Conservation (phyloP, 2,113 vertebrate genomes). For the Oxygymnocypris stewartii region DNA sequence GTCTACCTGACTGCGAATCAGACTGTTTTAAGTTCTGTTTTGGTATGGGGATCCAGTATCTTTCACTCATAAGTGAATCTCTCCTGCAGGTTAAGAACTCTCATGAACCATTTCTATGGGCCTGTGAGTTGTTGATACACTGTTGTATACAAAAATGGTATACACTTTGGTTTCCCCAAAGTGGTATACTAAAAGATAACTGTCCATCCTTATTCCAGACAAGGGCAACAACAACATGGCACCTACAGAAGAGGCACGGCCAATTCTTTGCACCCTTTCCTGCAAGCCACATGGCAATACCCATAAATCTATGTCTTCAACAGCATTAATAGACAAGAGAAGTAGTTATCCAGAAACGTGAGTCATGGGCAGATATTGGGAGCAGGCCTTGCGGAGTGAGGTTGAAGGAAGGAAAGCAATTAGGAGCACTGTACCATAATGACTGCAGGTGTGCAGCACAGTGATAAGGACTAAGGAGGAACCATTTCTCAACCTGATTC, state of each 20-base stretch:
- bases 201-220: background rate
- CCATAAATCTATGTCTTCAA: slow-evolving; percentile 64
- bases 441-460: slow-evolving; percentile 79
- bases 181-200: background rate
- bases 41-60: background rate
- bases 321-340: slow-evolving; percentile 70
- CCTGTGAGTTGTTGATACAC: background rate
- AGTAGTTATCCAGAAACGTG: slow-evolving; percentile 74
- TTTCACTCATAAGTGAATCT: background rate
- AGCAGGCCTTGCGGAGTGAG: slow-evolving; percentile 51
- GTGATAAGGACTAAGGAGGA: slow-evolving; percentile 73
- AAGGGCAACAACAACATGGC: slow-evolving; percentile 7
- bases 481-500: slow-evolving; percentile 77
- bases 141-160: background rate
- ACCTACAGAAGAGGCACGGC: background rate
- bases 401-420: slow-evolving; percentile 70
- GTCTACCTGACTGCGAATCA: slow-evolving; percentile 21
- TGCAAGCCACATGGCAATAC: slow-evolving; percentile 43
- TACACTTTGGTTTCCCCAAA: background rate
- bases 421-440: slow-evolving; percentile 74
- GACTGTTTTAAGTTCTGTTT: background rate
- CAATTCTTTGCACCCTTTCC: background rate
- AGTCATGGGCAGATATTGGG: slow-evolving; percentile 78
- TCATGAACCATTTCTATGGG: background rate
- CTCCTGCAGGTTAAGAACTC: background rate